phyloP scores from a whole-genome alignment of 2,888 invertebrate species.

The Tromatobia lineatoria region DNA sequence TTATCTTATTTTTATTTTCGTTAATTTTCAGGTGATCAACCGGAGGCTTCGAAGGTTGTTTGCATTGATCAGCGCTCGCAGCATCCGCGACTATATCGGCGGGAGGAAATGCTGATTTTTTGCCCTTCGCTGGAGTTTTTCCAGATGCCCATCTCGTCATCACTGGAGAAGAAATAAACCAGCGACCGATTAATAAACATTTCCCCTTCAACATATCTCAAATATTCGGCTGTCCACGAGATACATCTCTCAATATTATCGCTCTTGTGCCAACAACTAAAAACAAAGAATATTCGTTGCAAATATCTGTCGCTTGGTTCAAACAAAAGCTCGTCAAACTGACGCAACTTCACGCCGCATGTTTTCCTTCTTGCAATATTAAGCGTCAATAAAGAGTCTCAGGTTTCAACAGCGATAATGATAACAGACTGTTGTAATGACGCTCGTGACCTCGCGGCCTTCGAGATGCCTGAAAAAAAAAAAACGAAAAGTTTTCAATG shows the following conservation, averaged over 20 bases:
- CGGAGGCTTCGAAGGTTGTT: slow-evolving; percentile 9
- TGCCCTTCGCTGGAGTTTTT: slow-evolving; percentile 3
- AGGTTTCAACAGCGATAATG: slow-evolving; percentile 46
- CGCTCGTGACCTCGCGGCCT: slow-evolving; percentile 41
- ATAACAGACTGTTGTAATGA: slow-evolving; percentile 34
- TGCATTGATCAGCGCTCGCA: slow-evolving; percentile 45
- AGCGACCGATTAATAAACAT: slow-evolving; percentile 21
- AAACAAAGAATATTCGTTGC: no score
- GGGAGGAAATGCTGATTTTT: slow-evolving; percentile 25
- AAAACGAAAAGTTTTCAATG: background rate
- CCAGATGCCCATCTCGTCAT: background rate
- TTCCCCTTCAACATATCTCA: slow-evolving; percentile 5
- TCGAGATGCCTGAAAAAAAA: background rate
- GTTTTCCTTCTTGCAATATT: slow-evolving; percentile 1
- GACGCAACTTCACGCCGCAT: slow-evolving; percentile 35
- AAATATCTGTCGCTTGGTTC: background rate
- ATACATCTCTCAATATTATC: slow-evolving; percentile 1
- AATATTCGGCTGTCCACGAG: background rate
- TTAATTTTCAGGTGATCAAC: slow-evolving; percentile 16
- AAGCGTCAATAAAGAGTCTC: slow-evolving; percentile 7
- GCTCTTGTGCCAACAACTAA: background rate
- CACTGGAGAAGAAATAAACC: background rate
- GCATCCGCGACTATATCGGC: slow-evolving; percentile 39
- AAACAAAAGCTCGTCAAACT: slow-evolving; percentile 40
- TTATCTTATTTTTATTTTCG: background rate